Evolutionary conservation across 2,888 invertebrate genomes (phyloP).

Genomic region (Hydriomena furcata): DNA sequence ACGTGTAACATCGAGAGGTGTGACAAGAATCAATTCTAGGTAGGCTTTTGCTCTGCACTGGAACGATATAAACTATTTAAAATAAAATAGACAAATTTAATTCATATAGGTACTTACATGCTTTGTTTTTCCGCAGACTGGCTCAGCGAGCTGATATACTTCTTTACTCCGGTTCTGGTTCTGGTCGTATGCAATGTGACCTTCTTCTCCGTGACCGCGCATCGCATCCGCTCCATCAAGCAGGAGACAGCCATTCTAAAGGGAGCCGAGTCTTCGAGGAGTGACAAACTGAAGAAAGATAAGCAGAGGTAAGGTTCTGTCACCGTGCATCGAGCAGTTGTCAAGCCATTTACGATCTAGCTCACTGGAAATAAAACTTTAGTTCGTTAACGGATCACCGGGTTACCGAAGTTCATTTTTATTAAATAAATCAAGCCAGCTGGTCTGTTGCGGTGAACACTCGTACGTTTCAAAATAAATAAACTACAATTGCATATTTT

Average conservation of each 20-base stretch:
- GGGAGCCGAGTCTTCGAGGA: conserved; percentile 86
- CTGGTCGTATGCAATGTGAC: conserved; percentile 86
- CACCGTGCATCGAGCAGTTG: background rate
- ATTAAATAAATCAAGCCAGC: conserved; percentile 14
- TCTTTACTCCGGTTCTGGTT: conserved; percentile 87
- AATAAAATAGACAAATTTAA: no score
- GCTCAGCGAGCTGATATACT: conserved; percentile 85
- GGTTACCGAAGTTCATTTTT: background rate
- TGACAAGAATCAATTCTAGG: no score
- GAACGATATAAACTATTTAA: no score
- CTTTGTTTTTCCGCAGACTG: conserved; percentile 61
- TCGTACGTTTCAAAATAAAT: conserved; percentile 8
- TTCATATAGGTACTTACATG: no score
- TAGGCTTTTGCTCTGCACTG: no score
- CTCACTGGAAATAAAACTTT: background rate
- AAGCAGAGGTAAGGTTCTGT: conserved; percentile 85
- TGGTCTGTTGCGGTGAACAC: background rate
- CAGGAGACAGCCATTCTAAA: conserved; percentile 87
- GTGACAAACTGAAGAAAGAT: conserved; percentile 82
- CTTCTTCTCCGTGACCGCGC: conserved; percentile 87
- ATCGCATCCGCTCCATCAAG: conserved; percentile 86
- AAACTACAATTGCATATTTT: no score
- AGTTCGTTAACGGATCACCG: conserved; percentile 2
- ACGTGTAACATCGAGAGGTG: no score
- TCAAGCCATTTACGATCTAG: background rate